Evolutionary conservation across 1,140 invertebrate genomes (phyloP), one percentile per base, ranked within the genome.

Genomic region (Leguminivora glycinivorella): DNA sequence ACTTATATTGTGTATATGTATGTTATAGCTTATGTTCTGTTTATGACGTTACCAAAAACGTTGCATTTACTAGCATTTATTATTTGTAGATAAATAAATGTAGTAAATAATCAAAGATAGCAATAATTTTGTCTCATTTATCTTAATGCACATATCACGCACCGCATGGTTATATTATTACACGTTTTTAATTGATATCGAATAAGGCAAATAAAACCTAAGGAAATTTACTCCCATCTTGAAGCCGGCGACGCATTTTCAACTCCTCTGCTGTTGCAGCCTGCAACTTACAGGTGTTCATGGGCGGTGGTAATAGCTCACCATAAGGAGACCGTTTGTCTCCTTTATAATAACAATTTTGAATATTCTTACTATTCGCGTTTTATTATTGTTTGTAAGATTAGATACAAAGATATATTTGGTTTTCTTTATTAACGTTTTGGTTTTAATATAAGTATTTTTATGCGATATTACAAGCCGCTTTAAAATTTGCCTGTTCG

Each of bases 81-180:
- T 31, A 34, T 63, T 63, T 63, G 58, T 63, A 34, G 58, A 26
- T 63, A 63, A 29, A 63, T 58, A 24, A 29, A 60, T 14, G 25
- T 60, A 60, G 58, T 3, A 7, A 63, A 17, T 52, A 7, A 29
- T 63, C 26, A 31, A 34, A 29, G 47, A 17, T 63, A 63, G 58
- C 24, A 60, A 60, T 63, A 63, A 31, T 63, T 26, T 63, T n/a
- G 26, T 31, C 58, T 10, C 58, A 29, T 34, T 63, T 63, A 29
- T 63, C 58, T 63, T 31, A 10, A 9, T 63, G 58, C 58, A 63
- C 58, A 63, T 63, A 63, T 63, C 58, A 63, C 58, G 58, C 58
- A 63, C 58, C 34, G 58, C 58, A 63, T 63, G 58, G 25, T 63
- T 63, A 17, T 31, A 17, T 31, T 63, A 19, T n/a, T 9, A 29